phyloP scores from a whole-genome alignment of 2,113 vertebrate species.

The Oryzias melastigma region DNA sequence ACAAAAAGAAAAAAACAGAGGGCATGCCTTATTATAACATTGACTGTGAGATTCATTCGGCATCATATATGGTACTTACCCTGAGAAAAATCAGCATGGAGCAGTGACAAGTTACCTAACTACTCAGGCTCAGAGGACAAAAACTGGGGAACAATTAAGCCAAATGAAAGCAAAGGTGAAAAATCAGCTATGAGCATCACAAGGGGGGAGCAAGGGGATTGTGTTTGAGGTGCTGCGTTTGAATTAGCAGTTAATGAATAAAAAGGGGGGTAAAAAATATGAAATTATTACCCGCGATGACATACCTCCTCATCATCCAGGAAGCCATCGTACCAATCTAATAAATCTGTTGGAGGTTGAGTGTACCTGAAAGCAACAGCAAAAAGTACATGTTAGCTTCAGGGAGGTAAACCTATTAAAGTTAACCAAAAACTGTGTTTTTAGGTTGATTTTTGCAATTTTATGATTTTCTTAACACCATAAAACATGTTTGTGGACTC shows the following conservation, averaged over 20 bases:
- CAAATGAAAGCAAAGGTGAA: slow-evolving; percentile 85
- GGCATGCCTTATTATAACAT: slow-evolving; percentile 60
- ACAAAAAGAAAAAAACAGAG: slow-evolving; percentile 31
- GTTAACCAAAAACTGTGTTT: neutral
- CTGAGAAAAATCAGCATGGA: slow-evolving; percentile 54
- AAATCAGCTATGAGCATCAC: slow-evolving; percentile 81
- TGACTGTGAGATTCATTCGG: slow-evolving; percentile 45
- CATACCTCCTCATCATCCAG: slow-evolving; percentile 99
- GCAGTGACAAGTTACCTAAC: slow-evolving; percentile 62
- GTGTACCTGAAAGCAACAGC: slow-evolving; percentile 85
- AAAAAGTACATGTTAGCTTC: neutral
- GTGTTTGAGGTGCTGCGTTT: slow-evolving; percentile 18
- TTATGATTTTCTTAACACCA: neutral
- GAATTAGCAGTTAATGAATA: slow-evolving; percentile 23
- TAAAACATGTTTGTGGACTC: no score
- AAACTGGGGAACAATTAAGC: slow-evolving; percentile 72
- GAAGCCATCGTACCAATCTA: slow-evolving; percentile 98
- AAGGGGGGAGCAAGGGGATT: slow-evolving; percentile 15
- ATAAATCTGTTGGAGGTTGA: slow-evolving; percentile 93
- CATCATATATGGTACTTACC: slow-evolving; percentile 69
- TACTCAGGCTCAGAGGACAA: slow-evolving; percentile 55
- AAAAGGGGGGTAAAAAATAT: slow-evolving; percentile 64
- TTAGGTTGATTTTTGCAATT: neutral
- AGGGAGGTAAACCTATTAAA: neutral
- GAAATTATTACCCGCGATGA: slow-evolving; percentile 93